Base-by-base conservation (phyloP, 2,888 invertebrate genomes). In the Polyommatus icarus region DNA sequence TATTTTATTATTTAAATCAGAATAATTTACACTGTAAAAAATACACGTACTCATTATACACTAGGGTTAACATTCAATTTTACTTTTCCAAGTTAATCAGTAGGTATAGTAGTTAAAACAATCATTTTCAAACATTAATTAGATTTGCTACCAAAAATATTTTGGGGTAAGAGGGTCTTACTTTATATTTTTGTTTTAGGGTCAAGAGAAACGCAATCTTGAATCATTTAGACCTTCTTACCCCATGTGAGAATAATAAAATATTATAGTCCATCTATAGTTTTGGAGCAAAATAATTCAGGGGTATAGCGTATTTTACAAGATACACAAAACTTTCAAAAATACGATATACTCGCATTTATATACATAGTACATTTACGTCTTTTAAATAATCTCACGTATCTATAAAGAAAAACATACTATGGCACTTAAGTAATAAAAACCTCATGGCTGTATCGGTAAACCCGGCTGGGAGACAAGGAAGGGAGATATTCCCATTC, bases 11-110 rank as follows among this genome's bases (percentile, higher is more conserved):
- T 87, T 90, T 91, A 93, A 94, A 92, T 93, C 91, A 93, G 92
- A 93, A 92, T 93, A 93, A 92, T 93, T 94, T 94, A 94, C 93
- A 93, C 91, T 92, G 94, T 94, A 94, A 94, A 94, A 94, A 94
- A 94, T 94, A 94, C 94, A 91, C 91, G 87, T 89, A 92, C 88
- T 91, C 90, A 86, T 87, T 89, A 88, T 84, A 85, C 85, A 81
- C 90, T 92, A 93, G 87, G 88, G 88, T 92, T 90, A 91, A 91
- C 90, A 91, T 88, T 88, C 88, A 88, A 91, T 89, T 86, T 90
- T 89, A 91, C 88, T 89, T 87, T 84, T 85, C 6, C 29, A 29
- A 67, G 15, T 67, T 67, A 67, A 32, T 67, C 12, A 24, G 67
- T 67, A 67, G 29, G 29, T 67, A 67, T 15, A 1, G 29, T 61